A percentile compares a stretch with the other conserved stretches of the same genome.
These are phyloP conservation scores for Hyles euphorbiae DNA, from an alignment of 1,140 invertebrate species.

Conservation along the genomic window DNA sequence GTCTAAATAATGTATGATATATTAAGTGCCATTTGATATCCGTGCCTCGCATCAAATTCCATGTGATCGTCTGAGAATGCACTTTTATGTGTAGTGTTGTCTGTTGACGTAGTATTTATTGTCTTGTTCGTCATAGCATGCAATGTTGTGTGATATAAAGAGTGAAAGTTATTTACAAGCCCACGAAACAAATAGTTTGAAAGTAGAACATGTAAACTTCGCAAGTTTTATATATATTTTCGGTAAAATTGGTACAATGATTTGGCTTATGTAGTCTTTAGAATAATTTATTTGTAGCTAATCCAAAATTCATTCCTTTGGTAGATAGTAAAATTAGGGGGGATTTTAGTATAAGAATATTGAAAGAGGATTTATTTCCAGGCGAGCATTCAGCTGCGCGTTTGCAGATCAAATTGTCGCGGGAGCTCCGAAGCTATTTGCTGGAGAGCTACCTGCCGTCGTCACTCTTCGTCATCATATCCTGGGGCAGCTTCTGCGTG, in stretches of 20 bases:
- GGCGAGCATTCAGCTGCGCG: constrained; percentile 77
- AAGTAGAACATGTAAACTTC: no score
- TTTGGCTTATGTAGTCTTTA: no score
- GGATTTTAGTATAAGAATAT: no score
- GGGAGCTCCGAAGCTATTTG: constrained; percentile 77
- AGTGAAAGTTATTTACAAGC: no score
- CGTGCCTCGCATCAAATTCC: constrained; percentile 24
- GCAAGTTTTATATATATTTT: no score
- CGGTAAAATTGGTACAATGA: no score
- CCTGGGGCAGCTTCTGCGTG: constrained; percentile 81
- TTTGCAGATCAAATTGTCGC: constrained; percentile 76
- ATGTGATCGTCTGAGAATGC: constrained; percentile 18
- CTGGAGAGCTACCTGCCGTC: constrained; percentile 80
- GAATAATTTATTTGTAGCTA: no score
- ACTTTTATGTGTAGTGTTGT: constrained; percentile 7
- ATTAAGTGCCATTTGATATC: constrained; percentile 17
- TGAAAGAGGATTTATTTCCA: constrained; percentile 24
- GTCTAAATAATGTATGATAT: neutral
- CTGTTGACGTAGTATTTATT: neutral
- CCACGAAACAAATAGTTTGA: no score
- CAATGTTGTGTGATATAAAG: neutral
- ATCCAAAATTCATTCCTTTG: no score
- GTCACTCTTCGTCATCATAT: constrained; percentile 80
- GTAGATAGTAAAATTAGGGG: no score
- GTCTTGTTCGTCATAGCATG: neutral